A percentile compares a stretch with the other conserved stretches of the same genome.
Evolutionary conservation across 2,113 vertebrate species (phyloP).

Genomic region (Hylia prasina): DNA sequence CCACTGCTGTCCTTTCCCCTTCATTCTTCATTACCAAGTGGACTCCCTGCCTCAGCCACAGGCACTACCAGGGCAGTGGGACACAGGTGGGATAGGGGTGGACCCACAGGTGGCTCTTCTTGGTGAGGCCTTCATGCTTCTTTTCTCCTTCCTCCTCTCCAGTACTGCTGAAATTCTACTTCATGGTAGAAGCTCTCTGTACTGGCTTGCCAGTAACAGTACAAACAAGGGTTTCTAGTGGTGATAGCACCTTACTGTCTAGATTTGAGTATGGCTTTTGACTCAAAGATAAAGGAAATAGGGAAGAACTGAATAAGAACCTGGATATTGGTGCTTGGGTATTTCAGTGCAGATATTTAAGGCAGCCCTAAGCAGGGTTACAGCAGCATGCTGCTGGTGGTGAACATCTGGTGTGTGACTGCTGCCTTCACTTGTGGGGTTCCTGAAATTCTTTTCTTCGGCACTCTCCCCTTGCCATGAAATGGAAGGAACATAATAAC

Average conservation of each 20-base stretch:
- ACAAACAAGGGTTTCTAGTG: not conserved
- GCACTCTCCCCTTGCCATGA: not conserved
- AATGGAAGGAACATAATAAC: not conserved
- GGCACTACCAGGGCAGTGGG: not conserved
- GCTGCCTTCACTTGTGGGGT: not conserved
- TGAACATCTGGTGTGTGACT: not conserved
- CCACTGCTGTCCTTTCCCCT: not conserved
- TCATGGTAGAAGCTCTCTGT: not conserved
- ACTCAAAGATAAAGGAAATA: not conserved
- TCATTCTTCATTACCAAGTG: accelerated
- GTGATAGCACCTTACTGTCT: not conserved
- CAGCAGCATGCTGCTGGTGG: not conserved
- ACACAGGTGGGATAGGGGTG: not conserved
- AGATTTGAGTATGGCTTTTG: not conserved
- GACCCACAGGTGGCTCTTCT: not conserved
- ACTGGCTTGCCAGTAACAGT: not conserved
- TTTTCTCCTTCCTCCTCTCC: not conserved
- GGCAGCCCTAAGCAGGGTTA: not conserved
- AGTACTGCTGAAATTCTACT: not conserved
- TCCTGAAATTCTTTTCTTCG: not conserved
- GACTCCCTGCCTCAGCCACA: accelerated
- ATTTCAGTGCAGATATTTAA: not conserved
- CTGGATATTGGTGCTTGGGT: not conserved
- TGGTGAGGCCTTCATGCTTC: not conserved
- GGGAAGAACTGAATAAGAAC: not conserved